Conservation (phyloP, 2,113 vertebrate species). For the Tragelaphus imberbis region DNA sequence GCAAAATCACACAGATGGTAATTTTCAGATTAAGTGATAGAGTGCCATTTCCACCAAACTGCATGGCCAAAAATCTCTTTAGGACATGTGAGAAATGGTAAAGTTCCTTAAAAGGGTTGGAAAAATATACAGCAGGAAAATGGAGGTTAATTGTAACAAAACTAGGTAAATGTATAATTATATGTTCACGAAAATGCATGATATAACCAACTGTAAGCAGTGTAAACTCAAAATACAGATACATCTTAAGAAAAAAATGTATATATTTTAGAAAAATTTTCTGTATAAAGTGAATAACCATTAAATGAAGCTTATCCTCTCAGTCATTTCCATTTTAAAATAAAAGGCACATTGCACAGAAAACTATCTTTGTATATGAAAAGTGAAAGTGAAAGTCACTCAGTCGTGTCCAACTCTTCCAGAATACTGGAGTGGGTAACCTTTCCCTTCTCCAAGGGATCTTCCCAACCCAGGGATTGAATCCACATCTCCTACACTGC, state of each 20-base stretch:
- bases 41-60: neutral
- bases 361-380: neutral
- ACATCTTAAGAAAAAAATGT: neutral
- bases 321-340: slow-evolving; percentile 5
- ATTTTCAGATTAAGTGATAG: slow-evolving; percentile 63
- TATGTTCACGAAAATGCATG: neutral
- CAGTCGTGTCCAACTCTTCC: accelerated
- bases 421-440: neutral
- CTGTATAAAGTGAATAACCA: neutral
- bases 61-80: neutral
- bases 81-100: neutral
- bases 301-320: neutral
- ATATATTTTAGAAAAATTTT: neutral
- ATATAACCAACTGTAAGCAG: neutral
- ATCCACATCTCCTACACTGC: neutral
- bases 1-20: neutral
- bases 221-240: neutral
- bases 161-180: neutral
- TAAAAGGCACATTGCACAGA: neutral
- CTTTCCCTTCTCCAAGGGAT: neutral
- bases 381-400: neutral
- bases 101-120: slow-evolving; percentile 3
- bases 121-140: neutral
- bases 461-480: neutral
- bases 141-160: neutral